A percentile compares a stretch with the other conserved stretches of the same genome.
These are phyloP conservation scores for Dendrolimus houi DNA, from an alignment of 2,888 invertebrate species.

Conservation along the genomic window DNA sequence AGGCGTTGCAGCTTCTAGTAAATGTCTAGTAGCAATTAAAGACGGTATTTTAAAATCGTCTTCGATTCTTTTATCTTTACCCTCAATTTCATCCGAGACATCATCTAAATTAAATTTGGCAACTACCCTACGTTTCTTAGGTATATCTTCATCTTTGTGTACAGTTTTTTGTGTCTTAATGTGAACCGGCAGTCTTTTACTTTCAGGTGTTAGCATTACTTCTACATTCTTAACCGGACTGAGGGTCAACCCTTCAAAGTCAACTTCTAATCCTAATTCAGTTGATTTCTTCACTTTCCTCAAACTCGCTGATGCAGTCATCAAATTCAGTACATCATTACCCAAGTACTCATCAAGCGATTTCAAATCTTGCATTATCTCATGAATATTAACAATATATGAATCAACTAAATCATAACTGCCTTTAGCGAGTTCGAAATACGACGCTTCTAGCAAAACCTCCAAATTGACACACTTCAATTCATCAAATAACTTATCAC, in stretches of 20 bases:
- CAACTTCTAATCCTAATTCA: slow-evolving; percentile 23
- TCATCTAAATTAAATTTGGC: slow-evolving; percentile 46
- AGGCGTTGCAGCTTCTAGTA: slow-evolving; percentile 44
- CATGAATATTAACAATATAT: slow-evolving; percentile 39
- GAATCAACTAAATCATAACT: slow-evolving; percentile 36
- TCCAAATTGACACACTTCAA: slow-evolving; percentile 29
- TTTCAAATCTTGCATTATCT: slow-evolving; percentile 28
- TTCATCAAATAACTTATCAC: slow-evolving; percentile 17
- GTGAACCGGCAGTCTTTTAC: slow-evolving; percentile 23
- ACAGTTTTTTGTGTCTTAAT: slow-evolving; percentile 26
- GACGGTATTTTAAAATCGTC: slow-evolving; percentile 51
- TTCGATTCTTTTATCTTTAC: slow-evolving; percentile 14
- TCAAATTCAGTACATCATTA: slow-evolving; percentile 46
- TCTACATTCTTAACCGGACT: slow-evolving; percentile 21
- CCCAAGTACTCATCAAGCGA: slow-evolving; percentile 24
- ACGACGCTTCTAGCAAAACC: slow-evolving; percentile 40
- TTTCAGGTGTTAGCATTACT: slow-evolving; percentile 34
- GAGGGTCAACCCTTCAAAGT: slow-evolving; percentile 34
- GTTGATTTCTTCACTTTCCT: slow-evolving; percentile 22
- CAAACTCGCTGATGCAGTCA: slow-evolving; percentile 34
- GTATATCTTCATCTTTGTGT: slow-evolving; percentile 42
- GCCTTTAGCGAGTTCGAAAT: slow-evolving; percentile 35
- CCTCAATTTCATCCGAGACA: slow-evolving; percentile 21
- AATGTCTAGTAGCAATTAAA: slow-evolving; percentile 33
- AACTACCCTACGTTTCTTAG: slow-evolving; percentile 35